These are phyloP conservation scores for Leucophenga montana DNA, from an alignment of 2,888 invertebrate genomes.

Conservation along the genomic window DNA sequence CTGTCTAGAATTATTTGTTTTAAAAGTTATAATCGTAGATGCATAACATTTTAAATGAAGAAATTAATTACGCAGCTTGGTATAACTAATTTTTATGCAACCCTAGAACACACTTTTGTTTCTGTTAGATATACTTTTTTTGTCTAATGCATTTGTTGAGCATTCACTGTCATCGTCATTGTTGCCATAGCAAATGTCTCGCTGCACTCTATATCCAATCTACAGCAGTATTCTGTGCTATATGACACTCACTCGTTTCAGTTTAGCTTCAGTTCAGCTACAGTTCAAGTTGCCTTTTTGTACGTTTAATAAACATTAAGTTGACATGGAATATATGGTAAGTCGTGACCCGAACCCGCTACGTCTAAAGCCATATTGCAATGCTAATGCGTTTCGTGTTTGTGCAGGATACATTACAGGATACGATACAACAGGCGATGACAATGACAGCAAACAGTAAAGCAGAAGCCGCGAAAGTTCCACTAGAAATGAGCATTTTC, in stretches of 20 bases:
- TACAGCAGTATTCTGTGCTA: neutral
- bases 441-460: constrained; percentile 8
- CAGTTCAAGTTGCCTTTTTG: constrained; percentile 1
- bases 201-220: neutral
- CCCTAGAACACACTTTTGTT: too few species aligned
- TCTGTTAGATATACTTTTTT: too few species aligned
- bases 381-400: constrained; percentile 32
- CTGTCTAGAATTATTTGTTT: too few species aligned
- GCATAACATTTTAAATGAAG: too few species aligned
- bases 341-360: constrained; percentile 13
- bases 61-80: too few species aligned
- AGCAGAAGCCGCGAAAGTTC: constrained; percentile 4
- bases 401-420: constrained; percentile 26
- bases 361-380: neutral
- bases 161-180: neutral
- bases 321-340: constrained; percentile 31
- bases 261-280: too few species aligned
- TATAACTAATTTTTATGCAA: too few species aligned
- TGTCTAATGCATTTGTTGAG: neutral
- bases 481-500: constrained; percentile 9
- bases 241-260: neutral
- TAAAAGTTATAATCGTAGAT: too few species aligned
- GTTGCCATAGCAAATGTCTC: constrained; percentile 13
- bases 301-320: constrained; percentile 32
- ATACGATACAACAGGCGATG: constrained; percentile 3